phyloP scores from a whole-genome alignment of 1,140 invertebrate species.

The Pinna nobilis region DNA sequence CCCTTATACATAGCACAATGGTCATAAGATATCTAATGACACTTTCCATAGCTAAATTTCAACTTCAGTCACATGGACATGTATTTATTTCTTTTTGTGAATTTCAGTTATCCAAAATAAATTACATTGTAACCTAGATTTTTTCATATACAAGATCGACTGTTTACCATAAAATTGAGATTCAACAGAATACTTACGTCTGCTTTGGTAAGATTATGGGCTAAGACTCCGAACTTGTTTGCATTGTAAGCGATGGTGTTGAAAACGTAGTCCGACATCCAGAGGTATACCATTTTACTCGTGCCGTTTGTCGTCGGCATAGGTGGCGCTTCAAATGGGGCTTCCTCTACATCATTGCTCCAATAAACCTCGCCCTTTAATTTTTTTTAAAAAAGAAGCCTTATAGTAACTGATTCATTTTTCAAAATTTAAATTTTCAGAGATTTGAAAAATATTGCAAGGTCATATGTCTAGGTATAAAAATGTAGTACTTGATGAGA shows the following conservation, averaged over 20 bases:
- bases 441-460: neutral
- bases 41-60: no score
- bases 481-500: neutral
- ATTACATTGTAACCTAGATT: no score
- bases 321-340: slow-evolving; percentile 45
- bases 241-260: slow-evolving; percentile 47
- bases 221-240: slow-evolving; percentile 35
- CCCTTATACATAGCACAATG: no score
- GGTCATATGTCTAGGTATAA: neutral
- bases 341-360: slow-evolving; percentile 36
- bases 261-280: slow-evolving; percentile 50
- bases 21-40: no score
- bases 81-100: no score
- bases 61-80: no score
- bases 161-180: no score
- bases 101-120: no score
- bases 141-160: no score
- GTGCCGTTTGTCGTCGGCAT: slow-evolving; percentile 29
- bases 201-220: slow-evolving; percentile 48
- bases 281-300: slow-evolving; percentile 54
- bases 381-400: neutral
- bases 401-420: neutral
- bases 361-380: slow-evolving; percentile 50
- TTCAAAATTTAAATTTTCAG: neutral
- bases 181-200: slow-evolving; percentile 40